These are phyloP conservation scores for Mesoligia furuncula DNA, from an alignment of 2,888 invertebrate genomes.

Conservation along the genomic window DNA sequence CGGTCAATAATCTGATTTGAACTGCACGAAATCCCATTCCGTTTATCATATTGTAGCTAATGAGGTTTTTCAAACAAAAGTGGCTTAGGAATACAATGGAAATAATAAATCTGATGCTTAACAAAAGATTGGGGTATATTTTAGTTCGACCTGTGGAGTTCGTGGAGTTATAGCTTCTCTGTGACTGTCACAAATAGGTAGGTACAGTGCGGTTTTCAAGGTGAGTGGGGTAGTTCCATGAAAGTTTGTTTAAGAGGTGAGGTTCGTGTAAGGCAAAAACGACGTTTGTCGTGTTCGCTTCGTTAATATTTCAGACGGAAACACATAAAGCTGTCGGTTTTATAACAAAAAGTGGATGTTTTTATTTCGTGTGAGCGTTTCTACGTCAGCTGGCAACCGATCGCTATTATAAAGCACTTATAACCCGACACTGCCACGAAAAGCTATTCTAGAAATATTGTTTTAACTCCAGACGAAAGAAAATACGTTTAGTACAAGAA, in stretches of 20 bases:
- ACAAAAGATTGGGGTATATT: conserved; percentile 42
- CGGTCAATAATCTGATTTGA: conserved; percentile 55
- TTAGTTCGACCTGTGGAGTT: conserved; percentile 27
- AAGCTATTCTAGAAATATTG: conserved; percentile 11
- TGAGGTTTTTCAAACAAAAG: conserved; percentile 37
- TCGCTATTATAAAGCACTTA: conserved; percentile 31
- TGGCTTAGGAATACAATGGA: conserved; percentile 26
- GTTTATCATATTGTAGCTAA: conserved; percentile 45
- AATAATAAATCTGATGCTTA: conserved; percentile 35
- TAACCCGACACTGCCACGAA: conserved; percentile 18
- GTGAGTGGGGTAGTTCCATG: conserved; percentile 44
- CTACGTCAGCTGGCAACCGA: conserved; percentile 25
- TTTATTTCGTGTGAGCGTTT: conserved; percentile 19
- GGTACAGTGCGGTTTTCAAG: conserved; percentile 39
- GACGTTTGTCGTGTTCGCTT: conserved; percentile 27
- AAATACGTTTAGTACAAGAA: conserved; percentile 11
- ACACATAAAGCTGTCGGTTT: not conserved
- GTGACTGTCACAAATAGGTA: conserved; percentile 32
- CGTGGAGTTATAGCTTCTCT: conserved; percentile 46
- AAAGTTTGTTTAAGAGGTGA: conserved; percentile 41
- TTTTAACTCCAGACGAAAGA: conserved; percentile 10
- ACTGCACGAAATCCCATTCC: conserved; percentile 36
- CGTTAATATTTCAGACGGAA: conserved; percentile 34
- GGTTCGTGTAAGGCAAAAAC: too few species aligned
- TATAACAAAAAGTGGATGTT: conserved; percentile 17